These are phyloP conservation scores for Caenorhabditis inopinata DNA, from an alignment of 1,140 invertebrate species.

Conservation along the genomic window DNA sequence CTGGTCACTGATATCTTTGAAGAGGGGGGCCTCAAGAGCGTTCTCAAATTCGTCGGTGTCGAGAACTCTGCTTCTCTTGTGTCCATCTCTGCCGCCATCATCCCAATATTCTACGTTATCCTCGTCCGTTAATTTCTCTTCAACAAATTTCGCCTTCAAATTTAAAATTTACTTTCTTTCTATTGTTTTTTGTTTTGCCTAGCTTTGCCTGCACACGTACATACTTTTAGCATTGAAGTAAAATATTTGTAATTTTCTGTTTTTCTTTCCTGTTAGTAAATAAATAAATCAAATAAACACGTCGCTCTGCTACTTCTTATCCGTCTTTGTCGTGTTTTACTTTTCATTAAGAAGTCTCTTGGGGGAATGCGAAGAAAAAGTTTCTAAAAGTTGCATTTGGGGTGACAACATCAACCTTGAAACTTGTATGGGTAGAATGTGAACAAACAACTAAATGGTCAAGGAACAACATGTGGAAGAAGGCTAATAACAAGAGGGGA, in stretches of 20 bases:
- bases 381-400: background rate
- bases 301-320: background rate
- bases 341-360: conserved; percentile 27
- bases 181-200: background rate
- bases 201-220: background rate
- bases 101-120: conserved; percentile 34
- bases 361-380: background rate
- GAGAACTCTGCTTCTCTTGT: background rate
- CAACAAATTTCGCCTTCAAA: background rate
- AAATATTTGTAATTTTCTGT: background rate
- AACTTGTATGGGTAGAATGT: background rate
- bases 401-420: background rate
- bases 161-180: background rate
- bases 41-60: conserved; percentile 38
- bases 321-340: no score
- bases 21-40: conserved; percentile 37
- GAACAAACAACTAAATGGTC: background rate
- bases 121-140: background rate
- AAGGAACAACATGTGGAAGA: background rate
- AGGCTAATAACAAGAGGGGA: background rate
- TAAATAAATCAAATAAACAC: conserved; percentile 32
- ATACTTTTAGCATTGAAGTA: background rate
- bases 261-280: background rate
- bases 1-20: conserved; percentile 46
- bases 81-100: conserved; percentile 36